Conservation (phyloP, 2,888 invertebrate genomes). For the Anodontia alba region DNA sequence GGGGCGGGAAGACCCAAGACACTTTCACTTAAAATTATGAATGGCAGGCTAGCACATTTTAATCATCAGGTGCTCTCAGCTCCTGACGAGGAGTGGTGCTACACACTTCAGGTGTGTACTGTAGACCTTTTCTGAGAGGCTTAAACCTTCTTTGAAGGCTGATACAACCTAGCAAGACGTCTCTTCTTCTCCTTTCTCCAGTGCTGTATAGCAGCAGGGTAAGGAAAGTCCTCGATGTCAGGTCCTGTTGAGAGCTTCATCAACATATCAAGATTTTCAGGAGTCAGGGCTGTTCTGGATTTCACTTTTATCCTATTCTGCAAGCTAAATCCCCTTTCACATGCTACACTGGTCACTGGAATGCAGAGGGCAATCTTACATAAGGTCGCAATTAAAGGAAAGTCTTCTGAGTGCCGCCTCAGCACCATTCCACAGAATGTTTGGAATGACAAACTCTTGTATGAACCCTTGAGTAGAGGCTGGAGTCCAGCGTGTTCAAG, state of each 20-base stretch:
- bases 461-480: conserved; percentile 7
- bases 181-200: conserved; percentile 26
- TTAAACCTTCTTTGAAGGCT: background rate
- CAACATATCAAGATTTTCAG: conserved; percentile 14
- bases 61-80: too few species aligned
- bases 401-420: background rate
- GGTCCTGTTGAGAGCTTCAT: conserved; percentile 17
- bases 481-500: conserved; percentile 15
- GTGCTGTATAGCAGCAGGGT: conserved; percentile 14
- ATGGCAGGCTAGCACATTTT: too few species aligned
- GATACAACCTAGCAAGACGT: conserved; percentile 20
- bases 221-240: conserved; percentile 1
- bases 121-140: too few species aligned
- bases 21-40: too few species aligned
- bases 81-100: too few species aligned
- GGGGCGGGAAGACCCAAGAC: too few species aligned
- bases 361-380: conserved; percentile 18
- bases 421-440: background rate
- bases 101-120: too few species aligned
- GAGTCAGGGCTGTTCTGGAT: conserved; percentile 18
- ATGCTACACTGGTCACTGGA: conserved; percentile 29
- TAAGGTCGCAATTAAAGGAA: conserved; percentile 5
- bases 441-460: background rate
- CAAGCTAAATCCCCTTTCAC: conserved; percentile 27
- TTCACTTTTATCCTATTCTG: conserved; percentile 31